A percentile compares a stretch with the other conserved stretches of the same genome.
Conservation (phyloP, 1,140 invertebrate species). For the Oncopeltus fasciatus region DNA sequence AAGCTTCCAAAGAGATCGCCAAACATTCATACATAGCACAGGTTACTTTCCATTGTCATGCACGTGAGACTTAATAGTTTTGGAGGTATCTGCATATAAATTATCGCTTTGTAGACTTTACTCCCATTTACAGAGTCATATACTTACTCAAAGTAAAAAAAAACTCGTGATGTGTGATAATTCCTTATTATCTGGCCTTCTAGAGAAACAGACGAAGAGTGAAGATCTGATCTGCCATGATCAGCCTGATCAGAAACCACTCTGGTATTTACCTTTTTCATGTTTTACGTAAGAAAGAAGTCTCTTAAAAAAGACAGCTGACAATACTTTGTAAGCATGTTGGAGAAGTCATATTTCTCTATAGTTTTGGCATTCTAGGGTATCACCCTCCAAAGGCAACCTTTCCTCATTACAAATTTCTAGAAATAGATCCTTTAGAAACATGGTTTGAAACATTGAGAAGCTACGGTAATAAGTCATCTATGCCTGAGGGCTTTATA, state of each 20-base stretch:
- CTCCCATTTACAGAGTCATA: neutral
- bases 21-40: neutral
- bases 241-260: neutral
- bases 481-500: neutral
- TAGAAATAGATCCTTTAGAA: neutral
- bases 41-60: neutral
- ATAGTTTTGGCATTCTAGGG: neutral
- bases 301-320: neutral
- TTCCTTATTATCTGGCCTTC: neutral
- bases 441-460: neutral
- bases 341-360: neutral
- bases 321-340: neutral
- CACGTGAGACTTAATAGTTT: neutral
- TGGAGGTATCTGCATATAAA: neutral
- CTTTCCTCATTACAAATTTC: neutral
- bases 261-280: neutral
- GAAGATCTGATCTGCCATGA: neutral
- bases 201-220: neutral
- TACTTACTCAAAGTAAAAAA: neutral
- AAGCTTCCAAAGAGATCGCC: neutral
- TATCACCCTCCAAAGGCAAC: neutral
- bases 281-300: too few relatives aligned
- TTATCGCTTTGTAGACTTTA: neutral
- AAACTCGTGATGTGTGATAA: neutral
- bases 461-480: neutral